These are phyloP conservation scores for Strongylocentrotus purpuratus DNA, from an alignment of 35 echinoderm and acorn worm species.

Conservation along the genomic window DNA sequence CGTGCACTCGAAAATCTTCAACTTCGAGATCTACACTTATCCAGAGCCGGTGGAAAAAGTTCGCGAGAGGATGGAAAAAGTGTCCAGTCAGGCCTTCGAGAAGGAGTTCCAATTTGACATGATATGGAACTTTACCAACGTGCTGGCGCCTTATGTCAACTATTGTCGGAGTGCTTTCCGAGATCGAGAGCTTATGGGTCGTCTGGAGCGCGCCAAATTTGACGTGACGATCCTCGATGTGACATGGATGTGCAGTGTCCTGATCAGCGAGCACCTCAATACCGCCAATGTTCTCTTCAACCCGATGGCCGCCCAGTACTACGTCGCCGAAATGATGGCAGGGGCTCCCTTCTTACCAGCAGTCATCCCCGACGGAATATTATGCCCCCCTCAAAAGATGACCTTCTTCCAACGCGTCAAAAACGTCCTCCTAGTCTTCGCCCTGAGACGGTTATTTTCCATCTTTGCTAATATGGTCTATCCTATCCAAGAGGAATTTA, in stretches of 20 bases:
- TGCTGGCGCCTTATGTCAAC: background rate
- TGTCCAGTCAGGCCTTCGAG: constrained; percentile 19
- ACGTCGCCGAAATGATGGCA: background rate
- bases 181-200: constrained; percentile 2
- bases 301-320: constrained; percentile 25
- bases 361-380: background rate
- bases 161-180: constrained; percentile 26
- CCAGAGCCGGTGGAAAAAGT: constrained; percentile 17
- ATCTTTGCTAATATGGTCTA: background rate
- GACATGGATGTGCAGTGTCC: constrained; percentile 49
- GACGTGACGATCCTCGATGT: constrained; percentile 59
- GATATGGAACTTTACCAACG: constrained; percentile 23
- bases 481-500: constrained; percentile 6
- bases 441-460: background rate
- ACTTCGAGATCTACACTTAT: constrained; percentile 42
- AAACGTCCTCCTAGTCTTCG: background rate
- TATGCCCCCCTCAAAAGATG: constrained; percentile 14
- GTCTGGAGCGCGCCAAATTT: constrained; percentile 46
- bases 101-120: background rate
- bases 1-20: constrained; percentile 57
- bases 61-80: background rate
- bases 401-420: constrained; percentile 1
- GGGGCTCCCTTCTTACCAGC: constrained; percentile 16
- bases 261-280: constrained; percentile 33
- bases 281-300: constrained; percentile 27